Percentiles rank a stretch among this genome's conserved stretches.
These are phyloP conservation scores for Cryptocephalus moraei DNA, from an alignment of 2,888 invertebrate species.

Conservation along the genomic window DNA sequence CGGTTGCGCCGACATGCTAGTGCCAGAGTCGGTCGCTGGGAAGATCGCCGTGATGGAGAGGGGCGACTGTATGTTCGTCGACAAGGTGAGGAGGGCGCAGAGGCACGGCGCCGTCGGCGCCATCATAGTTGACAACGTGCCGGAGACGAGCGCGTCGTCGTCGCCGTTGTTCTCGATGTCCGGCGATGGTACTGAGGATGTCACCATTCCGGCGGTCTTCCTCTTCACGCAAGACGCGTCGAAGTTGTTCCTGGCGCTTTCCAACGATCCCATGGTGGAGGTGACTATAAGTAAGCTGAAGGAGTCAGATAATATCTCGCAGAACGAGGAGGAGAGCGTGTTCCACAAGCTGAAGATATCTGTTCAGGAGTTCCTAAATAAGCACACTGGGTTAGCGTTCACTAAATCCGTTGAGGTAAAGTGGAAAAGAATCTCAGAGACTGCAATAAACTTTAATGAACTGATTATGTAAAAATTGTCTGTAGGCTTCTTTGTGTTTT, in stretches of 20 bases:
- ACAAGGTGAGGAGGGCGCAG: constrained; percentile 65
- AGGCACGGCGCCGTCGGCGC: constrained; percentile 73
- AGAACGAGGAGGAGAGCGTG: constrained; percentile 39
- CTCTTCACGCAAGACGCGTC: constrained; percentile 70
- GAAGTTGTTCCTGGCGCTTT: constrained; percentile 51
- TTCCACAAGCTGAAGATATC: constrained; percentile 37
- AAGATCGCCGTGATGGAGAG: constrained; percentile 80
- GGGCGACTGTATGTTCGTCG: constrained; percentile 92
- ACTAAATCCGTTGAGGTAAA: constrained; percentile 26
- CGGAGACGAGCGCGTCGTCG: constrained; percentile 60
- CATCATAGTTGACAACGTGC: constrained; percentile 76
- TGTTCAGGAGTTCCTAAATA: constrained; percentile 37
- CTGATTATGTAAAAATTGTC: no score
- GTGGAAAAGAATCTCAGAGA: no score
- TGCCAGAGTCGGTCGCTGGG: constrained; percentile 50
- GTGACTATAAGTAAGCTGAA: constrained; percentile 43
- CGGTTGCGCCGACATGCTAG: constrained; percentile 51
- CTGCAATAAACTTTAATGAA: no score
- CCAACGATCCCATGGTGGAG: constrained; percentile 44
- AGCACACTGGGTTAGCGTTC: constrained; percentile 34
- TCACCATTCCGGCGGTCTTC: constrained; percentile 84
- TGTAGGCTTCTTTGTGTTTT: no score
- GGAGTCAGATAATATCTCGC: constrained; percentile 27
- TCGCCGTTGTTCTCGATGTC: constrained; percentile 94
- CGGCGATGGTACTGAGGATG: constrained; percentile 80